Evolutionary conservation across 2,113 vertebrate species (phyloP).

Genomic region (Eurystomus gularis): DNA sequence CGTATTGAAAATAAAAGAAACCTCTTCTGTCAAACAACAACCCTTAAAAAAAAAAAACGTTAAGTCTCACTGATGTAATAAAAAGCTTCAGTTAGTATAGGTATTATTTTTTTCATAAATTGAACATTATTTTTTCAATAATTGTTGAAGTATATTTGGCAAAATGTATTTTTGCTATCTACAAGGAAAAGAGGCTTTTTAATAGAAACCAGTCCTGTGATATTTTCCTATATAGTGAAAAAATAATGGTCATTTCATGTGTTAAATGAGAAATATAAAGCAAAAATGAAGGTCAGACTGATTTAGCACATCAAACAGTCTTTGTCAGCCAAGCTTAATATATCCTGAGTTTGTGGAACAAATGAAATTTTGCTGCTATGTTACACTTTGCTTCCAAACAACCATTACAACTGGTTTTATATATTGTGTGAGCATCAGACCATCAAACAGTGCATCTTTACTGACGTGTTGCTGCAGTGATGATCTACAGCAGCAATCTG

Average conservation of each 20-base stretch:
- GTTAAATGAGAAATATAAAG: constrained; percentile 89
- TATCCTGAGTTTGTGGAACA: constrained; percentile 91
- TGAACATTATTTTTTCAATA: constrained; percentile 6
- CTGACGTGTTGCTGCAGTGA: constrained; percentile 78
- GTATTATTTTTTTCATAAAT: background rate
- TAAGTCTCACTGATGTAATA: background rate
- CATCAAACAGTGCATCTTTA: constrained; percentile 87
- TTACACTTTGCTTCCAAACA: constrained; percentile 89
- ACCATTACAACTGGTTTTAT: constrained; percentile 89
- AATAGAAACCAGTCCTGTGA: constrained; percentile 47
- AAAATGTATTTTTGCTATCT: background rate
- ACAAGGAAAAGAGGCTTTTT: constrained; percentile 19
- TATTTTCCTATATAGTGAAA: constrained; percentile 66
- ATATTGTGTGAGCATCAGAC: constrained; percentile 89
- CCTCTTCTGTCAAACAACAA: background rate
- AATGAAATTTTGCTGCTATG: constrained; percentile 89
- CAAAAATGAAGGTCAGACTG: constrained; percentile 91
- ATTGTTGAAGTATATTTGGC: constrained; percentile 2
- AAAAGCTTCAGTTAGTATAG: background rate
- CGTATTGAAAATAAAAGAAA: constrained; percentile 1
- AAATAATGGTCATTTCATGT: constrained; percentile 83
- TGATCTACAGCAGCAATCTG: constrained; percentile 87
- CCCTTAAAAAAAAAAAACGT: background rate
- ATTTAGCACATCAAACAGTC: constrained; percentile 86
- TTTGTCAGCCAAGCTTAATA: constrained; percentile 87